Conservation (phyloP, 2,797 vertebrate species). For the Periparus ater region DNA sequence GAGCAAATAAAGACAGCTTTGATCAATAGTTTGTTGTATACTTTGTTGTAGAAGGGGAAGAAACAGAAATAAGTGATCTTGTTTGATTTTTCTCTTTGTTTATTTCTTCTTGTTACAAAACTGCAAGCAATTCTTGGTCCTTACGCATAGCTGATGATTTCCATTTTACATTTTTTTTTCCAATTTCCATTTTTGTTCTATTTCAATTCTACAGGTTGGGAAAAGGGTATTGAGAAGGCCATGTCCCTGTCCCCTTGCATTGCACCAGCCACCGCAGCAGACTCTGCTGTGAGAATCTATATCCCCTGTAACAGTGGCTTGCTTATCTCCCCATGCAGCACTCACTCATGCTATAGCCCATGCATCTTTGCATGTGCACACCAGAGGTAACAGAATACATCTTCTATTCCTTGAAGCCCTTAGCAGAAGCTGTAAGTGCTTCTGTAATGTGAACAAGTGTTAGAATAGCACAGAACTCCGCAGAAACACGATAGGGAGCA, state of each 20-base stretch:
- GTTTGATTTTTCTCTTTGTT: neutral
- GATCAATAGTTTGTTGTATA: neutral
- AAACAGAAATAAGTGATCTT: neutral
- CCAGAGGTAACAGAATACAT: neutral
- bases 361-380: neutral
- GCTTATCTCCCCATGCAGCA: neutral
- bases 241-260: fast-evolving
- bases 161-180: neutral
- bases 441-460: neutral
- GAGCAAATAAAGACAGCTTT: neutral
- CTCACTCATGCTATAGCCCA: neutral
- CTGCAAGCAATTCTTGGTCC: neutral
- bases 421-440: neutral
- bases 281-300: neutral
- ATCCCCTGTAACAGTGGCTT: neutral
- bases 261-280: neutral
- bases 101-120: neutral
- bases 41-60: neutral
- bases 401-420: neutral
- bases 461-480: neutral
- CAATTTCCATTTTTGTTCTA: neutral
- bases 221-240: neutral
- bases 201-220: neutral
- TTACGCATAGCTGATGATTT: neutral
- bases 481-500: neutral